These are phyloP conservation scores for Catostylus mosaicus DNA, from an alignment of 30 jellyfish, hydroid and myxozoan species.

Conservation along the genomic window DNA sequence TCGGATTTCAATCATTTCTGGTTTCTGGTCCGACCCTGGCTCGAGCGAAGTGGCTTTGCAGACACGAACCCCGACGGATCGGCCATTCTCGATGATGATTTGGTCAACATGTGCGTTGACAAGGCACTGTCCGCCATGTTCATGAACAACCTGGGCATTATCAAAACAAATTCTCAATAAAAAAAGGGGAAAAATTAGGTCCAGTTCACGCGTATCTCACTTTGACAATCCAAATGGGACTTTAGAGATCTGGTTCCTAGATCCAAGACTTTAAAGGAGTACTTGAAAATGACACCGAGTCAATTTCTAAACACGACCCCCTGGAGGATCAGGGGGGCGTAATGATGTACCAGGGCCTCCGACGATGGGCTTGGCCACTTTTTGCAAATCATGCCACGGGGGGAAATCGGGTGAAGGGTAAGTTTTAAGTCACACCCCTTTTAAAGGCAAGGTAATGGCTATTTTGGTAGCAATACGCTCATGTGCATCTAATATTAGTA, in stretches of 20 bases:
- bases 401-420: too few relatives aligned
- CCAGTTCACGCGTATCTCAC: background rate
- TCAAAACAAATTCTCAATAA: background rate
- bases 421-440: too few relatives aligned
- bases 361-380: too few relatives aligned
- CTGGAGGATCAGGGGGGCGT: too few relatives aligned
- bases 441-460: too few relatives aligned
- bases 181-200: background rate
- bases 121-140: slow-evolving; percentile 89
- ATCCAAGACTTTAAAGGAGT: too few relatives aligned
- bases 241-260: background rate
- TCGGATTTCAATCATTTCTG: slow-evolving; percentile 76
- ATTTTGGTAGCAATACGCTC: too few relatives aligned
- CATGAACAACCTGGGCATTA: slow-evolving; percentile 68
- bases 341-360: too few relatives aligned
- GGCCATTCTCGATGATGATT: slow-evolving; percentile 61
- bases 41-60: slow-evolving; percentile 91
- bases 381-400: too few relatives aligned
- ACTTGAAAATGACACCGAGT: too few relatives aligned
- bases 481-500: too few relatives aligned
- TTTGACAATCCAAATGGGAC: background rate
- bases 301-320: too few relatives aligned
- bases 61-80: slow-evolving; percentile 91
- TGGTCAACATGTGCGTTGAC: slow-evolving; percentile 88
- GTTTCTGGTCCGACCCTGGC: slow-evolving; percentile 73